phyloP scores from a whole-genome alignment of 1,140 invertebrate species.

The Zophobas morio region DNA sequence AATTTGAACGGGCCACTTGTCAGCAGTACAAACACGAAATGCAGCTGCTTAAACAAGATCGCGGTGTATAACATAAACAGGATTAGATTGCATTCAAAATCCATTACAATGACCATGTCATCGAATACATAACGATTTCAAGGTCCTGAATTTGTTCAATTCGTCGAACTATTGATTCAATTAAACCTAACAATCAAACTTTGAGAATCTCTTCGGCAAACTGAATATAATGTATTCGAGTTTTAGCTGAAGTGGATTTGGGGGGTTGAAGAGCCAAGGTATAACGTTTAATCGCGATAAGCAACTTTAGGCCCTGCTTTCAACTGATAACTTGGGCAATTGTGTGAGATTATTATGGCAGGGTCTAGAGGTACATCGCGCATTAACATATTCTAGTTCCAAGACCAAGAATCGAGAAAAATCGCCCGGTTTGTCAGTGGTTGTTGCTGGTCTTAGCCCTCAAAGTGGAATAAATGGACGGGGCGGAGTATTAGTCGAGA shows the following conservation, averaged over 20 bases:
- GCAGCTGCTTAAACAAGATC: slow-evolving; percentile 2
- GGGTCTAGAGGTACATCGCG: slow-evolving; percentile 14
- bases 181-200: slow-evolving; percentile 8
- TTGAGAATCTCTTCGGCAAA: slow-evolving; percentile 16
- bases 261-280: slow-evolving; percentile 27
- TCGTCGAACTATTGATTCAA: slow-evolving; percentile 5
- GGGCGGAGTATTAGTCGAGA: slow-evolving; percentile 48
- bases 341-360: slow-evolving; percentile 29
- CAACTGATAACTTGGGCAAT: slow-evolving; percentile 33
- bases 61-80: neutral
- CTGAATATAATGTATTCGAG: slow-evolving; percentile 34
- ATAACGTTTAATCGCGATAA: slow-evolving; percentile 36
- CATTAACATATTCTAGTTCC: slow-evolving; percentile 22
- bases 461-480: slow-evolving; percentile 51
- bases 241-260: slow-evolving; percentile 28
- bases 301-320: slow-evolving; percentile 36
- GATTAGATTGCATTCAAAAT: neutral
- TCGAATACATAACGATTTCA: neutral
- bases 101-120: too few relatives aligned
- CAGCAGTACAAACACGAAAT: neutral
- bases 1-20: neutral
- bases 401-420: neutral
- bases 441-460: slow-evolving; percentile 2
- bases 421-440: neutral
- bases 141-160: neutral